Evolutionary conservation across 2,888 invertebrate genomes (phyloP), one percentile per base, ranked within the genome.

Genomic region (Steinernema scapterisci): DNA sequence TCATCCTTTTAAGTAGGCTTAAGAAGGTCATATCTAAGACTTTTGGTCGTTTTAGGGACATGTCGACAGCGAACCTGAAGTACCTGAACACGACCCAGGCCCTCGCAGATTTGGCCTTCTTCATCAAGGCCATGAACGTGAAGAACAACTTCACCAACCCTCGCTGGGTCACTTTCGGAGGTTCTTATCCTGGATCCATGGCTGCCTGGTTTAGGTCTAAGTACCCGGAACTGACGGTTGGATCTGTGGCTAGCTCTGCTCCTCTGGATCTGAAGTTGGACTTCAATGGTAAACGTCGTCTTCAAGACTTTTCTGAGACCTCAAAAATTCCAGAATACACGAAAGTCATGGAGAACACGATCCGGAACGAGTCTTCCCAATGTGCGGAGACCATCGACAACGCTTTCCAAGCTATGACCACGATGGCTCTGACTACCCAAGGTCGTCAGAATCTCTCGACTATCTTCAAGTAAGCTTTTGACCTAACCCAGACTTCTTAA

Each of bases 111-210:
- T 89, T 95, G 74, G 94, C 95, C 0, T 90, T 91, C 80, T 97
- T 97, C 85, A 92, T 95, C 27, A 88, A 89, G 72, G 90, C 90
- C 31, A 94, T 94, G 91, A 93, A 92, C 75, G 56, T 75, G 0
- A 75, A 83, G 43, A 76, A 80, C 48, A 78, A 82, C 52, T 81
- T 79, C 73, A 79, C 79, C 23, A 81, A 87, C 81, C 86, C 88
- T 0, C 94, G 93, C 88, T 95, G 95, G 94, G 92, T 97, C 78
- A 92, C 92, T 0, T 96, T 97, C 88, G 97, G 97, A n/a, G 97
- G 97, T 1, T 95, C 95, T 0, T 97, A 97, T 88, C 93, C 96
- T 0, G 96, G 95, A 94, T 92, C 96, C 77, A 92, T 92, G 0
- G 95, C 96, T 88, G 96, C 96, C 11, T 96, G 96, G 0, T 95